phyloP scores from a whole-genome alignment of 2,888 invertebrate species.

The Eupithecia exiguata region DNA sequence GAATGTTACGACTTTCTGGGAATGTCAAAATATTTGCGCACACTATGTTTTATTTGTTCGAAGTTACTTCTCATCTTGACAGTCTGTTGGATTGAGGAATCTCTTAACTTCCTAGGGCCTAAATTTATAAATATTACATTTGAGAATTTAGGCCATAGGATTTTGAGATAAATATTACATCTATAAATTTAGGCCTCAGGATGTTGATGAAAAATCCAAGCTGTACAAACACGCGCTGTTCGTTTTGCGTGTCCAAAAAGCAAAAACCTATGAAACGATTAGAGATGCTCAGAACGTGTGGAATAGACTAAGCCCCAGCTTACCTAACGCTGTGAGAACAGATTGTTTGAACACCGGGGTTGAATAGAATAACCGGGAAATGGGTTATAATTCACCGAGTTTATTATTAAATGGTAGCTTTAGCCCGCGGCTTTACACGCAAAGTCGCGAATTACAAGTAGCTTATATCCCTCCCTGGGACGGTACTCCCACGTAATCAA shows the following conservation, averaged over 20 bases:
- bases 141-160: not conserved
- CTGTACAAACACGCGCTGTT: not conserved
- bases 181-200: not conserved
- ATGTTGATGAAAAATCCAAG: not conserved
- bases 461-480: too few species aligned
- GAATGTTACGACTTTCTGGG: not conserved
- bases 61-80: not conserved
- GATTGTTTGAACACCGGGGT: constrained; percentile 1
- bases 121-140: too few species aligned
- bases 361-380: not conserved
- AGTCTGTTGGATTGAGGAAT: not conserved
- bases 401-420: not conserved
- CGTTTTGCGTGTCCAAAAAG: not conserved
- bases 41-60: not conserved
- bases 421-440: not conserved
- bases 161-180: too few species aligned
- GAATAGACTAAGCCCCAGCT: not conserved
- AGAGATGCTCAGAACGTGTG: constrained; percentile 2
- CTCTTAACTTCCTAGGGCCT: too few species aligned
- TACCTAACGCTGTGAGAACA: not conserved
- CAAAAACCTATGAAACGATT: not conserved
- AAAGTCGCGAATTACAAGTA: too few species aligned
- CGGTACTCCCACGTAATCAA: too few species aligned
- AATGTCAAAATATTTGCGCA: not conserved
- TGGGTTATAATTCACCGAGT: not conserved